phyloP scores from a whole-genome alignment of 2,888 invertebrate species.

The Aethes cnicana region DNA sequence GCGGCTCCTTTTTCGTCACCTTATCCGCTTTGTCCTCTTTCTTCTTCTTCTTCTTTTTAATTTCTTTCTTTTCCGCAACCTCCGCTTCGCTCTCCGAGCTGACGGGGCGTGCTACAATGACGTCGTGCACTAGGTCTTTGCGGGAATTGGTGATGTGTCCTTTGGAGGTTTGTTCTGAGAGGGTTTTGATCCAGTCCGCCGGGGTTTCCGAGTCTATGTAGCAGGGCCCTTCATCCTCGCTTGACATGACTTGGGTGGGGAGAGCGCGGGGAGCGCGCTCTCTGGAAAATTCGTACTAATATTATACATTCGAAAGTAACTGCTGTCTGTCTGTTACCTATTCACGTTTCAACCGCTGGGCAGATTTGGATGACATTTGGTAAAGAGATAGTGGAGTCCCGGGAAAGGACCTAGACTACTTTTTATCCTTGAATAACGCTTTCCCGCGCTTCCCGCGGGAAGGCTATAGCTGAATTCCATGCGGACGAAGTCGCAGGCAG shows the following conservation, averaged over 20 bases:
- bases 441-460: no score
- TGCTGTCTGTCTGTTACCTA: no score
- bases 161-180: slow-evolving; percentile 64
- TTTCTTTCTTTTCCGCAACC: slow-evolving; percentile 39
- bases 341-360: no score
- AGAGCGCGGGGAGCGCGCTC: slow-evolving; percentile 81
- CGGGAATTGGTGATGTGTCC: slow-evolving; percentile 70
- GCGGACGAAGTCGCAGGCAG: no score
- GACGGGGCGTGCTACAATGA: slow-evolving; percentile 64
- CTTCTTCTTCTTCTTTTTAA: slow-evolving; percentile 52
- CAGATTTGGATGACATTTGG: no score
- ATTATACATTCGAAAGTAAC: no score
- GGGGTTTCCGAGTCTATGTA: slow-evolving; percentile 75
- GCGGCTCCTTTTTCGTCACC: slow-evolving; percentile 41
- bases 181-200: slow-evolving; percentile 68
- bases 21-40: slow-evolving; percentile 38
- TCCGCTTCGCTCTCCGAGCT: slow-evolving; percentile 55
- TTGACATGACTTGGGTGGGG: slow-evolving; percentile 72
- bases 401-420: no score
- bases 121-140: slow-evolving; percentile 76
- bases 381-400: no score
- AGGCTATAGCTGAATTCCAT: no score
- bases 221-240: slow-evolving; percentile 76
- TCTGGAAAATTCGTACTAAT: no score
- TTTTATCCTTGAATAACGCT: no score